Conservation (phyloP, 2,797 vertebrate genomes). For the Poliocrania exsul region DNA sequence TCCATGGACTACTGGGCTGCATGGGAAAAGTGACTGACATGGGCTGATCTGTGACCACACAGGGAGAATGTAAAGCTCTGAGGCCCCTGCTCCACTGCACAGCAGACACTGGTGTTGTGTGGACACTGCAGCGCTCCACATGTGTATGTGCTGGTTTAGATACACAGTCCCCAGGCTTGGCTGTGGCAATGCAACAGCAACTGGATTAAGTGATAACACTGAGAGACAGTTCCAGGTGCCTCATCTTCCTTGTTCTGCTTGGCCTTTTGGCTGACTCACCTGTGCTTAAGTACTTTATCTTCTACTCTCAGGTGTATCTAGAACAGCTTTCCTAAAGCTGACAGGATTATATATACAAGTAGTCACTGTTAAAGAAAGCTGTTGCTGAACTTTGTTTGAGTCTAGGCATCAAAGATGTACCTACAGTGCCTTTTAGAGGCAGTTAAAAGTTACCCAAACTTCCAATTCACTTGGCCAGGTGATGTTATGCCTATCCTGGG, state of each 20-base stretch:
- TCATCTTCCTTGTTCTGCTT: background rate
- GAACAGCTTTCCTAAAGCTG: background rate
- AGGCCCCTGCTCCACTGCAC: rapidly evolving
- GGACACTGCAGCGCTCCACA: rapidly evolving
- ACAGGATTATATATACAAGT: too few species aligned
- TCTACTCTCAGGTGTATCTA: background rate
- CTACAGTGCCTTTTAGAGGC: background rate
- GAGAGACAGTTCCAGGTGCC: background rate
- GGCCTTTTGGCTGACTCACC: background rate
- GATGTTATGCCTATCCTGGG: background rate
- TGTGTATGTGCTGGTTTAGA: rapidly evolving
- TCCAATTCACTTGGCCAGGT: background rate
- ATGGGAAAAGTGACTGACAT: background rate
- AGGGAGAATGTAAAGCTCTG: background rate
- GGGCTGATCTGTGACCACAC: background rate
- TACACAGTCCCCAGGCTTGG: background rate
- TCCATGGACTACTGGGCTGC: rapidly evolving
- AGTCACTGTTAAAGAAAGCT: background rate
- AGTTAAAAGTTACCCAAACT: background rate
- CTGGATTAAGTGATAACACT: background rate
- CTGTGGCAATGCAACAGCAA: background rate
- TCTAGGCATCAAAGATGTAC: background rate
- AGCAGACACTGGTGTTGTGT: background rate
- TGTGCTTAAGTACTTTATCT: background rate
- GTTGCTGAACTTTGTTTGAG: background rate